Evolutionary conservation across 2,888 invertebrate species (phyloP).

Genomic region (Meloe dianella): DNA sequence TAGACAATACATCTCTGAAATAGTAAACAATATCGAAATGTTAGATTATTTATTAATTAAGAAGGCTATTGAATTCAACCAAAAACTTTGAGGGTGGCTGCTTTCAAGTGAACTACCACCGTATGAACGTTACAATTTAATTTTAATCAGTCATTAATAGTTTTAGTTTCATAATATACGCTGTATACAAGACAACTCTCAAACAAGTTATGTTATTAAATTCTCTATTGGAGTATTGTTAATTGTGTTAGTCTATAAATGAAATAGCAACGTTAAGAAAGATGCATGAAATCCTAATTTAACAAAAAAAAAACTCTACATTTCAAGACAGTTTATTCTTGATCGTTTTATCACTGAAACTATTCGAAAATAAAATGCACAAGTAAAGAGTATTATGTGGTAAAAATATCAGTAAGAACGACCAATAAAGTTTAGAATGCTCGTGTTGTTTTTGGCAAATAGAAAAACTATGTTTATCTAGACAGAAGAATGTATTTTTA

Average conservation of each 20-base stretch:
- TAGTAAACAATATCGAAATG: neutral
- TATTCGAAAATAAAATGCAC: no score
- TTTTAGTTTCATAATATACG: slow-evolving; percentile 16
- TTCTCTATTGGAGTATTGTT: slow-evolving; percentile 25
- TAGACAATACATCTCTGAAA: neutral
- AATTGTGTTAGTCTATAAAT: slow-evolving; percentile 8
- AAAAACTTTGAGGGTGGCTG: slow-evolving; percentile 23
- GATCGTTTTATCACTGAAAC: no score
- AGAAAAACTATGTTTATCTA: no score
- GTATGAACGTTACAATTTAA: slow-evolving; percentile 31
- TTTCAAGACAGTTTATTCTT: no score
- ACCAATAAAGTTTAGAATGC: no score
- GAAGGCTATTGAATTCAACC: slow-evolving; percentile 26
- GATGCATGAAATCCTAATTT: no score
- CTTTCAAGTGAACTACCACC: slow-evolving; percentile 23
- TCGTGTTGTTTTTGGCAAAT: no score
- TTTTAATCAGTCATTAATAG: slow-evolving; percentile 31
- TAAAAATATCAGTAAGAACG: no score
- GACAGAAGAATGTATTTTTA: no score
- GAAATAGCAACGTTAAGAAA: neutral
- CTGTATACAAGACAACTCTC: slow-evolving; percentile 14
- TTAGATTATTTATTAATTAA: slow-evolving; percentile 21
- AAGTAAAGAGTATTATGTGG: no score
- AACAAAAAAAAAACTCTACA: no score
- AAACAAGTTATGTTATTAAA: slow-evolving; percentile 29